Evolutionary conservation across 2,113 vertebrate species (phyloP).

Genomic region (Elephantulus edwardii): DNA sequence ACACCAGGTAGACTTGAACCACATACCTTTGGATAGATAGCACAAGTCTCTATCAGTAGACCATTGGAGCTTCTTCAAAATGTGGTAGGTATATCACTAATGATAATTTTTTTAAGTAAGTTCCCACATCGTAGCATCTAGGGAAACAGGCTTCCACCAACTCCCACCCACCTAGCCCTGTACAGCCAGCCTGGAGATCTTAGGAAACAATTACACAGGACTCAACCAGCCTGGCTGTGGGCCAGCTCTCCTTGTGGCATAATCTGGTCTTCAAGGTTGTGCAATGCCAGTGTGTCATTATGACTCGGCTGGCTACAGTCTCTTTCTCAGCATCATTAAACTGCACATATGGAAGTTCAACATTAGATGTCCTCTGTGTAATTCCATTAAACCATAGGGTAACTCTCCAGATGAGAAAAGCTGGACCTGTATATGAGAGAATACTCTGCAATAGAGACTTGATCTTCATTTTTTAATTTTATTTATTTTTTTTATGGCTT

Average conservation of each 20-base stretch:
- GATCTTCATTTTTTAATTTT: neutral
- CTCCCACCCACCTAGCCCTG: neutral
- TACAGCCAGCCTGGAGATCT: neutral
- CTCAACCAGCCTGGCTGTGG: neutral
- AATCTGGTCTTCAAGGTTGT: neutral
- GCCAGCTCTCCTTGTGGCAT: constrained; percentile 14
- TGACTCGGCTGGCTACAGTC: constrained; percentile 37
- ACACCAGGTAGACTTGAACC: too few relatives aligned
- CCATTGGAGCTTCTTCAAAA: too few relatives aligned
- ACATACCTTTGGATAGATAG: too few relatives aligned
- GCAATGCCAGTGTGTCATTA: constrained; percentile 26
- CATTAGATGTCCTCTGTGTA: constrained; percentile 35
- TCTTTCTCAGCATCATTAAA: constrained; percentile 36
- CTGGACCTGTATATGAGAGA: neutral
- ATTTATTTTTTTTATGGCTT: neutral
- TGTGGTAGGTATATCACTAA: neutral
- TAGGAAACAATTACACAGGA: neutral
- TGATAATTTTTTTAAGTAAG: neutral
- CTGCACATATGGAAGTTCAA: constrained; percentile 17
- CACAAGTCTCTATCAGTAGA: too few relatives aligned
- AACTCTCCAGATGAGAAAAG: neutral
- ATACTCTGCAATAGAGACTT: constrained; percentile 22
- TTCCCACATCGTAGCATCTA: neutral
- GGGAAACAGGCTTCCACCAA: neutral
- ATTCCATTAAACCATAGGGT: constrained; percentile 25